Percentiles rank a stretch among this genome's conserved stretches.
phyloP scores from a whole-genome alignment of 2,888 invertebrate species.

The Troilus luridus region DNA sequence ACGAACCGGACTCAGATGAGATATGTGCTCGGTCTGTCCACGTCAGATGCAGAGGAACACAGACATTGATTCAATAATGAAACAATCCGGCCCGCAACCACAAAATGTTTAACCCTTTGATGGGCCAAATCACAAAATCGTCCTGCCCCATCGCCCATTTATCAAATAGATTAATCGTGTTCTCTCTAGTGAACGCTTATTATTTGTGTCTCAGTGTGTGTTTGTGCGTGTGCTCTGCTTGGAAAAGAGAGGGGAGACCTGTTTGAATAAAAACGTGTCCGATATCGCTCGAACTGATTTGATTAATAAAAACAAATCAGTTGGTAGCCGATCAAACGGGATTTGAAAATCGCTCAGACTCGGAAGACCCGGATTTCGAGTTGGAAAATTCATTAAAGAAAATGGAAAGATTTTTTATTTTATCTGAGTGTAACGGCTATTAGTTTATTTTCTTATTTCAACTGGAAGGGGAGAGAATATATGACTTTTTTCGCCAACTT shows the following conservation, averaged over 20 bases:
- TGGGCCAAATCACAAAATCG: constrained; percentile 33
- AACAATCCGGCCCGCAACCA: not conserved
- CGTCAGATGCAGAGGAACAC: constrained; percentile 19
- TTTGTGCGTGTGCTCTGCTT: not conserved
- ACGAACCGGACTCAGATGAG: constrained; percentile 26
- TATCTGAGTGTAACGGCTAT: too few relatives aligned
- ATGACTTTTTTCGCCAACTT: too few relatives aligned
- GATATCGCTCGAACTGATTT: constrained; percentile 16
- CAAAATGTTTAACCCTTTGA: constrained; percentile 40
- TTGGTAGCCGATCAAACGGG: not conserved
- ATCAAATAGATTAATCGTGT: constrained; percentile 40
- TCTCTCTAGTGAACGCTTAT: constrained; percentile 29
- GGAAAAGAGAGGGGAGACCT: not conserved
- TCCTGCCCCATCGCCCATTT: constrained; percentile 7
- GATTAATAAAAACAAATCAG: constrained; percentile 27
- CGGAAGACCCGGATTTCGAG: not conserved
- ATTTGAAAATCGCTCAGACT: not conserved
- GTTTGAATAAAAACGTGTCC: constrained; percentile 20
- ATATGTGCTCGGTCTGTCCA: constrained; percentile 36
- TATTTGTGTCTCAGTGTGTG: constrained; percentile 3
- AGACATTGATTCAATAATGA: constrained; percentile 36
- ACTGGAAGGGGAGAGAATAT: too few relatives aligned
- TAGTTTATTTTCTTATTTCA: too few relatives aligned
- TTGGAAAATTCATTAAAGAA: not conserved
- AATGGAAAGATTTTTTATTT: not conserved